Base-by-base conservation (phyloP, 2,888 invertebrate species). In the Polyploca ridens region DNA sequence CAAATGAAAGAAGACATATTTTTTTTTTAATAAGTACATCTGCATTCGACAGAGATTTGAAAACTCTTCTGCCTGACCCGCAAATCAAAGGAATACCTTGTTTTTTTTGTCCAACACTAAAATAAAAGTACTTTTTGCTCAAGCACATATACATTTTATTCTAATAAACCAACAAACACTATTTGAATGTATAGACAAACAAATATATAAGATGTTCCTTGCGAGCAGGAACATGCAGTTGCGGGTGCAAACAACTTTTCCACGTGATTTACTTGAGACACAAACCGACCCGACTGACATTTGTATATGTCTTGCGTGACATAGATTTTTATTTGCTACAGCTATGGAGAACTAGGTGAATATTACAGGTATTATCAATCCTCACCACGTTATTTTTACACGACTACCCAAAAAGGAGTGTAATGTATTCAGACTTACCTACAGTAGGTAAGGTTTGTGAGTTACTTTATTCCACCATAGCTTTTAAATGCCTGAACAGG, bases 201-300 rank as follows among this genome's bases (percentile, higher is more conserved):
- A 72, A 72, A 71, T 27, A 46, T 13, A 46, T n/a, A 81, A 78
- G 76, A 73, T 73, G 69, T 73, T 65, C 67, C 33, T 67, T 67
- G 70, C 65, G 66, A 66, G 71, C 64, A 72, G 69, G 66, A 71
- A 70, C 70, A 70, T 65, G 14, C 33, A 33, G 33, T 33, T 70
- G 69, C 64, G 71, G 65, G 72, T 64, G 74, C 75, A 82, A 78
- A 76, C 78, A 78, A 71, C 75, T 70, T 67, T 68, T 66, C 67
- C 69, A 65, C 69, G 83, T 87, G 86, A 87, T 86, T 86, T 87
- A 87, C 83, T 83, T 76, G 73, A 82, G 73, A 76, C 77, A 83
- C 82, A 82, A 81, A 77, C 78, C 75, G 79, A 61, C 63, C 58
- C 68, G 76, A 82, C 78, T 77, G 70, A 78, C 81, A 80, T 80